Evolutionary conservation across 2,797 vertebrate species (phyloP), one percentile per base, ranked within the genome.

Genomic region (Hylomyscus alleni): DNA sequence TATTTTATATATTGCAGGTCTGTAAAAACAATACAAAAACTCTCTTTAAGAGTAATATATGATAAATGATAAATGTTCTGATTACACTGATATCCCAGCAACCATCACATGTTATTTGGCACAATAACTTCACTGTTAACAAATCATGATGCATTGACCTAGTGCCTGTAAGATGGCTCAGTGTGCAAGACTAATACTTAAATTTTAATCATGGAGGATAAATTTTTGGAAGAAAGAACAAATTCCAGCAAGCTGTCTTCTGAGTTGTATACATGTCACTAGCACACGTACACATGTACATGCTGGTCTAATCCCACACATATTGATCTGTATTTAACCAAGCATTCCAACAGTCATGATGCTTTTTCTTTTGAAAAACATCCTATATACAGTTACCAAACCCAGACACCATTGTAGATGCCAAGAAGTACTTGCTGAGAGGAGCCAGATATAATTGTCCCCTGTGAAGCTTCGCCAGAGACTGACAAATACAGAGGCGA

Each of bases 301-400:
- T 34, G 20, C 29, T 12, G 5, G 11, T 31, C 26, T 13, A 13
- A 29, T 31, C 26, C 6, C 14, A 69, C 31, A 3, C 58, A 47
- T 29, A 44, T 31, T 62, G 56, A 44, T 84, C 37, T 83, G 29
- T 95, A 58, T 94, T 72, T 91, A 82, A 65, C 37, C 83, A 47
- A 26, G 2, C 24, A 58, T 89, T 80, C 89, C n/a, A 73, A 24
- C 1, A 40, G 11, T 37, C 22, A 40, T 58, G 12, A 37, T 58
- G 1, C 4, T 14, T 81, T 80, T 22, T 80, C 77, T 80, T 54
- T 80, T 80, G 10, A 56, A 56, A 56, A 24, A 10, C 26, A 13
- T 1, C 44, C 44, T 14, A 6, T 44, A 44, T 44, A 44, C 44
- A 44, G 44, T 44, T 44, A 44, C 44, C 44, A 44, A 44, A 44